Evolutionary conservation across 2,888 invertebrate species (phyloP), one percentile per base, ranked within the genome.

Genomic region (Ennomos erosarius): DNA sequence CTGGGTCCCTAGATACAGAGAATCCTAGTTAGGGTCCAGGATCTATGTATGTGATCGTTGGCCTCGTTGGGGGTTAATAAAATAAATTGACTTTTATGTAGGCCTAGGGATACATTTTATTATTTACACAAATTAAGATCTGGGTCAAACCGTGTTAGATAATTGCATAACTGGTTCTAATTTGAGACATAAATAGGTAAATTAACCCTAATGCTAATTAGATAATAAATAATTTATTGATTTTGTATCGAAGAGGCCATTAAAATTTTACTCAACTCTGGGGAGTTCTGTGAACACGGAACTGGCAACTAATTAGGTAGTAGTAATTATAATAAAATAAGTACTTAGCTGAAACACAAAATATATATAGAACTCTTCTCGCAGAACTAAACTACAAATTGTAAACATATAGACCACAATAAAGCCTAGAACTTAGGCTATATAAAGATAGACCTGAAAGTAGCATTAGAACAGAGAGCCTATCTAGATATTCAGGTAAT

Each of bases 401-500:
- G 45, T 46, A 37, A 12, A 42, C 16, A 33, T 16, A 26, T 37
- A 10, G 26, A 9, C 26, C 12, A 6, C 13, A 33, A 37, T 47
- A 43, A 52, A 57, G 52, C 42, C 57, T 53, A 52, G 52, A 34
- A 38, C 51, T 54, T 9, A 60, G 39, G 50, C 45, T 53, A 16
- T 53, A 16, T 52, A 47, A 39, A 40, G 45, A 60, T 59, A 64
- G 36, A 55, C 47, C 46, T 34, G 36, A 39, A 44, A 34, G 42
- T 42, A 36, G 44, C 47, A 43, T 49, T 62, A 65, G 63, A 59
- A n/a, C 26, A 54, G 33, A 54, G 33, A 63, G 51, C 58, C 66
- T 62, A 59, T 53, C 49, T 46, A 38, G 70, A 62, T 61, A 48
- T 57, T 60, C 47, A 33, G 26, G 54, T 56, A 59, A 64, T 55